Evolutionary conservation across 2,888 invertebrate species (phyloP), one percentile per base, ranked within the genome.

Genomic region (Eupeodes luniger): DNA sequence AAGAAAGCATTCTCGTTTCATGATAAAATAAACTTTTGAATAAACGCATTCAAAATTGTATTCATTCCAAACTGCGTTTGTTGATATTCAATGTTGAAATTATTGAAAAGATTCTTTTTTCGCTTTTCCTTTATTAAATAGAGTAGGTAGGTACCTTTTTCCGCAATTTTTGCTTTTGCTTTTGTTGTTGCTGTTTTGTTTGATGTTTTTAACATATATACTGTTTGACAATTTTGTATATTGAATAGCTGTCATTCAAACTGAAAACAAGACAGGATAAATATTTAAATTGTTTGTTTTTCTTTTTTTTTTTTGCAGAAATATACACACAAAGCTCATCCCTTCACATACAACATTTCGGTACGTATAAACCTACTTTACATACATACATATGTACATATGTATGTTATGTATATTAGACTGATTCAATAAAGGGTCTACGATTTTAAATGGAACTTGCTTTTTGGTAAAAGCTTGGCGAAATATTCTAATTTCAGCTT

Each of bases 161-260:
- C 27, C 27, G 27, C 27, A 27, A 3, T 27, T 27, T 27, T 27
- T 2, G 27, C 27, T 27, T 27, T 27, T 27, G 27, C 27, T 27
- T 27, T 27, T 27, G 27, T 27, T 27, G 27, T 3, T 27, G 27
- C 3, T 27, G 27, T 27, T 27, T 27, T 27, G 27, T 27, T 27
- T 19, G 19, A 19, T 19, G 0, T 19, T 19, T 19, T 19, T 27
- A 27, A 55, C 19, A 40, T 44, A 44, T 72, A 57, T 70, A 2
- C 14, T 14, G 9, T 16, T 57, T 72, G 49, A 53, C 59, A 34
- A 19, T 27, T 59, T 59, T 57, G n/a, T 59, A 47, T 59, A 72
- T 72, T 59, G 72, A 72, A 72, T 27, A 72, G 47, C 72, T 12
- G 72, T 47, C 72, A 72, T 27, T 72, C 72, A 72, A 72, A n/a